A percentile compares a stretch with the other conserved stretches of the same genome.
These are phyloP conservation scores for Leguminivora glycinivorella DNA, from an alignment of 1,140 invertebrate genomes.

Conservation along the genomic window DNA sequence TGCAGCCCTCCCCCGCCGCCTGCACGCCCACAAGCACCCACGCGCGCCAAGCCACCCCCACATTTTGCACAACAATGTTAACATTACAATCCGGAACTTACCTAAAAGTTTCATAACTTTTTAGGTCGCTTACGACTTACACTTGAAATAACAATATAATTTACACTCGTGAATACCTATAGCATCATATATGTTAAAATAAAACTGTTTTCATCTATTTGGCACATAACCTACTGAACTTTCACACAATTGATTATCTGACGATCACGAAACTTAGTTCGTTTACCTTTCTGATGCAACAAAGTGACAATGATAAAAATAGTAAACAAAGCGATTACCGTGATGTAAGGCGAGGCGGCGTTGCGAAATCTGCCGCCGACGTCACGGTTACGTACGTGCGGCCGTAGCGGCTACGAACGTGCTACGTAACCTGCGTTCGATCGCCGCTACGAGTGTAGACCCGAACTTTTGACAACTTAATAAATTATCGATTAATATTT, in stretches of 20 bases:
- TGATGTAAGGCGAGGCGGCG: slow-evolving; percentile 19
- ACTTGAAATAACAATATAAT: background rate
- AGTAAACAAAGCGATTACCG: slow-evolving; percentile 24
- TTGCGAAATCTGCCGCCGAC: slow-evolving; percentile 16
- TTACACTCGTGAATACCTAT: background rate
- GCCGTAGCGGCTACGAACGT: slow-evolving; percentile 8
- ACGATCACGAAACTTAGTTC: slow-evolving; percentile 13
- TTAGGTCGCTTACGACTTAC: background rate
- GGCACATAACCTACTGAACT: background rate
- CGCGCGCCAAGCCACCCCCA: slow-evolving; percentile 42
- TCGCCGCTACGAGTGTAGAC: slow-evolving; percentile 13
- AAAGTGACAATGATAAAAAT: slow-evolving; percentile 27
- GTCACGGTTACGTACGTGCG: slow-evolving; percentile 20
- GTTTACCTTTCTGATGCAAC: slow-evolving; percentile 28
- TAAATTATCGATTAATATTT: background rate
- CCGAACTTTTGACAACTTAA: slow-evolving; percentile 15
- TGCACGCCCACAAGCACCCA: slow-evolving; percentile 63
- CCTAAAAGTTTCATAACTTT: background rate
- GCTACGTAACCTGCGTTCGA: slow-evolving; percentile 14
- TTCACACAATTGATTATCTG: background rate
- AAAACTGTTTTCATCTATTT: slow-evolving; percentile 1
- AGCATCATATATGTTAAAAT: background rate
- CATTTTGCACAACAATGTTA: slow-evolving; percentile 38
- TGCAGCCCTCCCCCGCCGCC: slow-evolving; percentile 39
- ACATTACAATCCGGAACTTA: background rate